phyloP scores from a whole-genome alignment of 2,888 invertebrate genomes.

The Archaeoteleia sp. region DNA sequence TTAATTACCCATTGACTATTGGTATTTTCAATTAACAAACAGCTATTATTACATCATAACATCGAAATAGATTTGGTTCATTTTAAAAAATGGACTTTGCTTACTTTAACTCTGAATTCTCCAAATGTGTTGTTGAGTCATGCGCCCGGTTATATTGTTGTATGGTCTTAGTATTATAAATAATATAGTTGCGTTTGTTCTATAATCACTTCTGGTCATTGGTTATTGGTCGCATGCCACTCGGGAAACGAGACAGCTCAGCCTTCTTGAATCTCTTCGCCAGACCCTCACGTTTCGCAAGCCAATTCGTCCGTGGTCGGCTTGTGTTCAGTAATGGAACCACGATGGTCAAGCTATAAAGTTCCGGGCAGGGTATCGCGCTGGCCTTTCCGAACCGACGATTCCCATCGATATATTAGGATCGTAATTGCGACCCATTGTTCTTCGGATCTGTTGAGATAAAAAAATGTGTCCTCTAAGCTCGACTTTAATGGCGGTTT shows the following conservation, averaged over 20 bases:
- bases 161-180: too few relatives aligned
- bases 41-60: too few relatives aligned
- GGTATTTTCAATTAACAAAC: too few relatives aligned
- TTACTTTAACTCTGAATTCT: too few relatives aligned
- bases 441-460: slow-evolving; percentile 39
- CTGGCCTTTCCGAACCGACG: slow-evolving; percentile 8
- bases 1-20: too few relatives aligned
- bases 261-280: slow-evolving; percentile 20
- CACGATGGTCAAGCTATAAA: slow-evolving; percentile 31
- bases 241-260: slow-evolving; percentile 6
- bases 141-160: too few relatives aligned
- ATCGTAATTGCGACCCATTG: slow-evolving; percentile 46
- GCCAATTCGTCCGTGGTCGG: slow-evolving; percentile 39
- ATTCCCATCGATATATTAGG: slow-evolving; percentile 42
- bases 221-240: slow-evolving; percentile 38
- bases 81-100: too few relatives aligned
- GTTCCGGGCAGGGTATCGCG: slow-evolving; percentile 26
- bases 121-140: too few relatives aligned
- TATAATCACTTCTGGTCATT: slow-evolving; percentile 39
- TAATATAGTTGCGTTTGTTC: too few relatives aligned
- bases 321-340: slow-evolving; percentile 42
- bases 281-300: slow-evolving; percentile 30
- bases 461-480: slow-evolving; percentile 43
- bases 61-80: too few relatives aligned
- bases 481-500: slow-evolving; percentile 30